Evolutionary conservation across 2,113 vertebrate species (phyloP).

Genomic region (Acanthisitta chloris): DNA sequence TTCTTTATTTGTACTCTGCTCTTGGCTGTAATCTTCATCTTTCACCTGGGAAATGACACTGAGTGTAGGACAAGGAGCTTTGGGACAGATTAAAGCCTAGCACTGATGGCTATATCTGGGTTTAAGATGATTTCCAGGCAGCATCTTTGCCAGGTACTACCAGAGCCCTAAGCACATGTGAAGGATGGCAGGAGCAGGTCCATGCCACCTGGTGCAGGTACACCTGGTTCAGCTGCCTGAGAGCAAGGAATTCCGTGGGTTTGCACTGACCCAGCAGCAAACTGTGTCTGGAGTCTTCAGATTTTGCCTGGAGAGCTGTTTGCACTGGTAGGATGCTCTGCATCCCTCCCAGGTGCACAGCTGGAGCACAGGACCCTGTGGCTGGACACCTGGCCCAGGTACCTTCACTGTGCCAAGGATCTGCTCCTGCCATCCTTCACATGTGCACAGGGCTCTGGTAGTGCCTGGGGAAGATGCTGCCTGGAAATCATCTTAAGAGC

Average conservation of each 20-base stretch:
- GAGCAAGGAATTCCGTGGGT: background rate
- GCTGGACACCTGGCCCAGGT: accelerated
- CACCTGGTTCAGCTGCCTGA: background rate
- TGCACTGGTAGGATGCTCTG: accelerated
- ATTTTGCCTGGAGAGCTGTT: background rate
- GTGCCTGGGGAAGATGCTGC: background rate
- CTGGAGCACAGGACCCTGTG: accelerated
- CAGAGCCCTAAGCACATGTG: no score
- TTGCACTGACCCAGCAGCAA: background rate
- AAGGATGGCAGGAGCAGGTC: background rate
- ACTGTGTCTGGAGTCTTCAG: background rate
- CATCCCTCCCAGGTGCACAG: accelerated
- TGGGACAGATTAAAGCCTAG: background rate
- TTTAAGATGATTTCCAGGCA: background rate
- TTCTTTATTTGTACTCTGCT: background rate
- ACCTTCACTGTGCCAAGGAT: accelerated
- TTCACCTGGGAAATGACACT: background rate
- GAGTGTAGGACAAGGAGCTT: background rate
- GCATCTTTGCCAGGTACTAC: background rate
- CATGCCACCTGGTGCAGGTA: accelerated
- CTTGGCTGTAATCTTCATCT: background rate
- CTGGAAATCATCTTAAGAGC: background rate
- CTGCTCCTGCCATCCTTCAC: background rate
- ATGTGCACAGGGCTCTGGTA: background rate
- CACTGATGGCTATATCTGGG: accelerated